These are phyloP conservation scores for Galemys pyrenaicus DNA, from an alignment of 2,113 vertebrate species.

Conservation along the genomic window DNA sequence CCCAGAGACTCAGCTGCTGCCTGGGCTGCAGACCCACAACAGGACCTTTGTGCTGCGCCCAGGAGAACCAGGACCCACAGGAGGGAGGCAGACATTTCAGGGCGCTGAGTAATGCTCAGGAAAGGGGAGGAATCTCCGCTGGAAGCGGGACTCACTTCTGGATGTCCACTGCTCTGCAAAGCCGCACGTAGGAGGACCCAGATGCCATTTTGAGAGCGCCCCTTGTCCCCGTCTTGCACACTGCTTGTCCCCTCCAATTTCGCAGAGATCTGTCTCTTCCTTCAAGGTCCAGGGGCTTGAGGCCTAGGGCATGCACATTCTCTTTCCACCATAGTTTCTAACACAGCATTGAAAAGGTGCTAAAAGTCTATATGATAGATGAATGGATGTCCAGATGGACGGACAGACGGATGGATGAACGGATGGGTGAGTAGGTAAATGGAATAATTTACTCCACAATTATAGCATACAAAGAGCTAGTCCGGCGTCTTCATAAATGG, in stretches of 20 bases:
- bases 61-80: neutral
- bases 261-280: neutral
- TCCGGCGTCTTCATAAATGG: neutral
- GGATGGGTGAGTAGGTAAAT: neutral
- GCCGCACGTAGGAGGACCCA: neutral
- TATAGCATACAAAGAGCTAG: neutral
- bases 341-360: neutral
- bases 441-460: neutral
- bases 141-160: neutral
- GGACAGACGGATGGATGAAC: neutral
- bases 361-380: neutral
- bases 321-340: too few relatives aligned
- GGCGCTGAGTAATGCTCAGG: neutral
- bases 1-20: constrained; percentile 58
- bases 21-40: constrained; percentile 57
- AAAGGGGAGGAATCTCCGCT: neutral
- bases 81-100: constrained; percentile 64
- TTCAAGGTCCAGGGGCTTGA: neutral
- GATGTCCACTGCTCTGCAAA: neutral
- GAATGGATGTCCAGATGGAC: neutral
- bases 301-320: neutral
- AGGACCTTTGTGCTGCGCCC: constrained; percentile 69
- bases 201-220: too few relatives aligned
- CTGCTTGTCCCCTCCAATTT: neutral
- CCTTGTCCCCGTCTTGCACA: neutral